These are phyloP conservation scores for Rhyzopertha dominica DNA, from an alignment of 1,140 invertebrate species.

Conservation along the genomic window DNA sequence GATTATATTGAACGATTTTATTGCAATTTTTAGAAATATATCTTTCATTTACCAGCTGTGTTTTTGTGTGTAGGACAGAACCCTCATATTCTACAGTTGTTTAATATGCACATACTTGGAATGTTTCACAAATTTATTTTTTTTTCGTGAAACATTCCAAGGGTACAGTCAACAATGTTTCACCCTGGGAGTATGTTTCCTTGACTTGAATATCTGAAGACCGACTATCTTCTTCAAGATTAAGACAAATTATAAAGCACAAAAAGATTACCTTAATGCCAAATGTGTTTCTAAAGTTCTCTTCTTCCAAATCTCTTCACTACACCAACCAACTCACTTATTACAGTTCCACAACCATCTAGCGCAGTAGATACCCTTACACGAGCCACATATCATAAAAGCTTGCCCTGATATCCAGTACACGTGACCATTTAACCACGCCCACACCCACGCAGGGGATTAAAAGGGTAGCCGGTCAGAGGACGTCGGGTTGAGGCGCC, in stretches of 20 bases:
- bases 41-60: too few species aligned
- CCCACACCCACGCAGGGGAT: constrained; percentile 29
- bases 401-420: constrained; percentile 6
- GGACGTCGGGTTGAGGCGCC: constrained; percentile 24
- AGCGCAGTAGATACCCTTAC: neutral
- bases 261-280: neutral
- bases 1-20: too few species aligned
- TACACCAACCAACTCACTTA: neutral
- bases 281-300: constrained; percentile 1
- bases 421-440: constrained; percentile 20
- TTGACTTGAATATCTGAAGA: too few species aligned
- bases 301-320: neutral
- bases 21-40: too few species aligned
- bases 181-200: too few species aligned
- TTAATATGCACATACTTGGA: too few species aligned
- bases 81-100: too few species aligned
- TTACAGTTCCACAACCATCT: constrained; percentile 10
- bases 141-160: too few species aligned
- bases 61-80: too few species aligned
- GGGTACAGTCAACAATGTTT: too few species aligned
- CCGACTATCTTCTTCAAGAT: too few species aligned
- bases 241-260: neutral
- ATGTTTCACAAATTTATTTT: too few species aligned
- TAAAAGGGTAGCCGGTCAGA: constrained; percentile 41
- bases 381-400: neutral